Evolutionary conservation across 2,888 invertebrate species (phyloP).

Genomic region (Agrotis segetum): DNA sequence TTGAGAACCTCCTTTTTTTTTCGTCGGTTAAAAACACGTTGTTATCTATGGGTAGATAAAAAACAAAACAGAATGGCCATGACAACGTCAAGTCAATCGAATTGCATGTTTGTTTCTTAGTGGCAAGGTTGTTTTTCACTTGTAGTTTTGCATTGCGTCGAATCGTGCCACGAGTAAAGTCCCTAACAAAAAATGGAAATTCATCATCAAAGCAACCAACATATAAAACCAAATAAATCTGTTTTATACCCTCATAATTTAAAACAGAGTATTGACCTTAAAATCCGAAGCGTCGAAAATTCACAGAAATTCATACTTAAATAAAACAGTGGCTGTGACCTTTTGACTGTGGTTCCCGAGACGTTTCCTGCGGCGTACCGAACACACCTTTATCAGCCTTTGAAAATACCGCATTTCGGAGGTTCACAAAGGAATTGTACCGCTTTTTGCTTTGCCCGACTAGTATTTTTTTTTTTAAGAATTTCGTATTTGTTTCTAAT

Average conservation of each 20-base stretch:
- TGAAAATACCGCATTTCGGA: slow-evolving; percentile 19
- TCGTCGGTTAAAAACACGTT: too few species aligned
- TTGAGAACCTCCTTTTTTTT: too few species aligned
- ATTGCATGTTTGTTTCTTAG: too few species aligned
- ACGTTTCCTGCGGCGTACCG: slow-evolving; percentile 30
- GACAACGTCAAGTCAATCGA: too few species aligned
- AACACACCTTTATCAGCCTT: slow-evolving; percentile 26
- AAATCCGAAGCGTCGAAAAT: not conserved
- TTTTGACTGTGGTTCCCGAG: slow-evolving; percentile 6
- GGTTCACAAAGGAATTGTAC: slow-evolving; percentile 19
- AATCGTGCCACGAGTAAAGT: too few species aligned
- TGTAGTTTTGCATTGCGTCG: too few species aligned
- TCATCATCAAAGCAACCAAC: too few species aligned
- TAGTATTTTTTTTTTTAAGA: not conserved
- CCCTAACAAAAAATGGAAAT: too few species aligned
- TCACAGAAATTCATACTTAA: slow-evolving; percentile 17
- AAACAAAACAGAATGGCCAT: too few species aligned
- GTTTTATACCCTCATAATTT: not conserved
- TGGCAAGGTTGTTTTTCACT: too few species aligned
- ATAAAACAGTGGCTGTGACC: slow-evolving; percentile 16
- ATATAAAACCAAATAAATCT: not conserved
- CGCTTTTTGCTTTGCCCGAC: not conserved
- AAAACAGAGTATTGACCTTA: not conserved
- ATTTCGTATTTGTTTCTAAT: not conserved
- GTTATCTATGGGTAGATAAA: too few species aligned